Conservation (phyloP, 1,140 invertebrate genomes). For the Lordiphosa collinella region DNA sequence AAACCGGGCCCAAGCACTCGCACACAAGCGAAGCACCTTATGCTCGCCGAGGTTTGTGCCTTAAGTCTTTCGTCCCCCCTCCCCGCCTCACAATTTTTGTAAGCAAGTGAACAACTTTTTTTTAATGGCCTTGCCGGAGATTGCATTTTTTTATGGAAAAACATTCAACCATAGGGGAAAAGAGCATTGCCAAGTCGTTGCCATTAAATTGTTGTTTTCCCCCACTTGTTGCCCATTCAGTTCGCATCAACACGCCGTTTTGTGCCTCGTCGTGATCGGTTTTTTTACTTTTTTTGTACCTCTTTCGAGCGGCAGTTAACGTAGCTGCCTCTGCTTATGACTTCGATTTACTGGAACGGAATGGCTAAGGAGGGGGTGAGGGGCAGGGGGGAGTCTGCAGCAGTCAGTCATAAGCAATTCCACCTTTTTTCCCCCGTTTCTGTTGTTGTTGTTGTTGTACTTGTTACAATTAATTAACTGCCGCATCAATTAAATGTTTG, state of each 20-base stretch:
- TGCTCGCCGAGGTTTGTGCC: conserved; percentile 54
- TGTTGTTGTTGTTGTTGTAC: conserved; percentile 29
- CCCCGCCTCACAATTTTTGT: not conserved
- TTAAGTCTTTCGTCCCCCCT: conserved; percentile 61
- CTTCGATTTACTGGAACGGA: conserved; percentile 30
- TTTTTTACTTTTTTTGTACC: conserved; percentile 9
- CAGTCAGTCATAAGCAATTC: conserved; percentile 38
- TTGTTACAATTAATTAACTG: conserved; percentile 75
- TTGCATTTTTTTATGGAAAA: conserved; percentile 4
- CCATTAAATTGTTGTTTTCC: conserved; percentile 17
- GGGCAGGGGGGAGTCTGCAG: not conserved
- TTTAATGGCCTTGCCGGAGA: conserved; percentile 50
- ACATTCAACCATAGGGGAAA: too few species aligned
- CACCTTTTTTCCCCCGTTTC: conserved; percentile 14
- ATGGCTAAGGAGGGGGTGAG: too few species aligned
- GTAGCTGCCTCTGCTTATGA: conserved; percentile 62
- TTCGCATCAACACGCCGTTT: conserved; percentile 72
- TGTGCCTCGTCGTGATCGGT: conserved; percentile 47
- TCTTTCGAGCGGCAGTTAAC: conserved; percentile 36
- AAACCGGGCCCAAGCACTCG: conserved; percentile 58
- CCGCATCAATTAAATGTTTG: conserved; percentile 67
- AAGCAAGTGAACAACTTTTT: conserved; percentile 8
- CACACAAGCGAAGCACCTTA: not conserved
- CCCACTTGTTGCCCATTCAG: conserved; percentile 46
- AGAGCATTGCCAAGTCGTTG: not conserved